These are phyloP conservation scores for Tanytarsus gracilentus DNA, from an alignment of 2,888 invertebrate species.

Conservation along the genomic window DNA sequence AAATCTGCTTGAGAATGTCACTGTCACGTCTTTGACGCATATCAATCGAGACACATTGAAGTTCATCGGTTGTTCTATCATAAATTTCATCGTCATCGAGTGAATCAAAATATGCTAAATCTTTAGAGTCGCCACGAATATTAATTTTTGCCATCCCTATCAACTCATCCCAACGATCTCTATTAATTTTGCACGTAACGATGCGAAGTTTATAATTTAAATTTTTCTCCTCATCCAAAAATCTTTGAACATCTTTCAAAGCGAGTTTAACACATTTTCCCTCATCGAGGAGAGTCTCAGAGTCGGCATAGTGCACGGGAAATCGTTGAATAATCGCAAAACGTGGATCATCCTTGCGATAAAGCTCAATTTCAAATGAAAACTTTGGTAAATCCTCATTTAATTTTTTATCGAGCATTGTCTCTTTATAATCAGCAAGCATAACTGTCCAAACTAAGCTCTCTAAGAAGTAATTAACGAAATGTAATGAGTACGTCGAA, in stretches of 20 bases:
- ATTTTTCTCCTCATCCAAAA: constrained; percentile 35
- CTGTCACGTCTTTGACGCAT: not conserved
- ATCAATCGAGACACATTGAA: not conserved
- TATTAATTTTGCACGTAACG: not conserved
- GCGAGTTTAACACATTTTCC: constrained; percentile 40
- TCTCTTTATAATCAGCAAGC: constrained; percentile 34
- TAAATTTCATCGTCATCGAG: not conserved
- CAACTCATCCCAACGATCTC: constrained; percentile 21
- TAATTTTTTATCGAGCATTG: constrained; percentile 36
- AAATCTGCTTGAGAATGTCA: constrained; percentile 21
- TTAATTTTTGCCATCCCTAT: not conserved
- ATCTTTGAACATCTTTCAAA: constrained; percentile 37
- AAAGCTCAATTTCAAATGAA: constrained; percentile 40
- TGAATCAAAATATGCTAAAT: constrained; percentile 13
- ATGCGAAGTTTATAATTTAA: constrained; percentile 13
- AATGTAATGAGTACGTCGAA: not conserved
- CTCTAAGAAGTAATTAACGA: not conserved
- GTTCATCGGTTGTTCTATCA: not conserved
- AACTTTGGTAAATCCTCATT: constrained; percentile 33
- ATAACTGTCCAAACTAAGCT: constrained; percentile 39
- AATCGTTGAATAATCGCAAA: constrained; percentile 40
- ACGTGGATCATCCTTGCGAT: constrained; percentile 38
- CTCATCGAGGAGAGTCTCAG: constrained; percentile 39
- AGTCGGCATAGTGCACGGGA: constrained; percentile 41
- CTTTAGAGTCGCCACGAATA: not conserved